Base-by-base conservation (phyloP, 2,797 vertebrate genomes). In the Etheostoma nigrum region DNA sequence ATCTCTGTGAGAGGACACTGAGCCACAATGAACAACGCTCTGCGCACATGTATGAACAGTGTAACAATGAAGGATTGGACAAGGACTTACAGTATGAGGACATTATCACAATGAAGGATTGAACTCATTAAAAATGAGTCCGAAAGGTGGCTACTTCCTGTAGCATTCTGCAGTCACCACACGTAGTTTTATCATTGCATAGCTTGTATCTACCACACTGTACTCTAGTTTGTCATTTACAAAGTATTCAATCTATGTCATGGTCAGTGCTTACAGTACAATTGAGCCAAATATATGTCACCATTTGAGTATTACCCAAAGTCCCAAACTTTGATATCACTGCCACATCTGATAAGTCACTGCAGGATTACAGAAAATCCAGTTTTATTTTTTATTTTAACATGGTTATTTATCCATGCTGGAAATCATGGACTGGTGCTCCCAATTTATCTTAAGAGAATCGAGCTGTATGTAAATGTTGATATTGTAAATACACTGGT, bases 401-500 rank as follows among this genome's bases (percentile, higher is more conserved):
- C 71, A 71, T 75, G 67, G 74, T 81, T 78, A 72, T 84, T 89
- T 92, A 92, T 96, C 95, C 93, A 92, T 94, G 94, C 94, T 95
- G 93, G 95, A 95, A 93, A 92, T 94, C 95, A 91, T 93, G 93
- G 94, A 94, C 93, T 83, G 96, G 96, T 96, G 96, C 96, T 97
- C 91, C 91, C 69, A 42, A 21, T 80, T 85, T 90, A 83, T 86
- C 87, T 76, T 77, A 70, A 76, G 83, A 92, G 84, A 87, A 83
- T 61, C 75, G 87, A 79, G 79, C 76, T 91, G 83, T 91, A 76
- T 92, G 81, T 95, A 92, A 92, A 94, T 97, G 95, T 97, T 94
- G 92, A 93, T 96, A 94, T 94, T 98, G 96, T 98, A 96, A 95
- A 97, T 96, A 97, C 90, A 95, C 82, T 93, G 95, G 91, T 95